Evolutionary conservation across 1,140 invertebrate species (phyloP).

Genomic region (Maniola jurtina): DNA sequence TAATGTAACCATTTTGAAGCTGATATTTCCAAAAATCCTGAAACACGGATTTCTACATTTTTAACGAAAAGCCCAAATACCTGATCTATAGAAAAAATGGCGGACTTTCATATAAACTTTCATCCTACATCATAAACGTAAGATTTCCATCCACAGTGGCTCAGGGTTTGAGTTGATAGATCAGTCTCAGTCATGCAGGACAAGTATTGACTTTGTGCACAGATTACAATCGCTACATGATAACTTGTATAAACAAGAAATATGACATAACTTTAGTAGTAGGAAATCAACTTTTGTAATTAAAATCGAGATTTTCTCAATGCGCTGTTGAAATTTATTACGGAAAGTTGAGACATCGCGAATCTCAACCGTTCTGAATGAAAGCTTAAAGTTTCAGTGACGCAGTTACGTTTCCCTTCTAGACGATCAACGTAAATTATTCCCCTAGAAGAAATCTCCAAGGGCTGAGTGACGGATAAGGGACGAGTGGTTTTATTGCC

Average conservation of each 20-base stretch:
- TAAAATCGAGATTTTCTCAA: conserved; percentile 47
- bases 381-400: conserved; percentile 74
- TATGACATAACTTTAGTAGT: conserved; percentile 12
- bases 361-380: conserved; percentile 67
- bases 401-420: conserved; percentile 73
- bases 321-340: conserved; percentile 70
- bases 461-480: conserved; percentile 75
- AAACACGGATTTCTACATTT: no score
- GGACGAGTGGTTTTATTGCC: conserved; percentile 72
- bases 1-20: no score
- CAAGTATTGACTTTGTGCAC: no score
- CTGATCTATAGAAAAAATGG: no score
- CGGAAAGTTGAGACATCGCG: conserved; percentile 63
- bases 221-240: no score
- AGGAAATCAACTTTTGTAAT: conserved; percentile 29
- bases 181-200: no score
- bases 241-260: conserved; percentile 12
- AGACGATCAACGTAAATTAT: conserved; percentile 60
- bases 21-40: no score
- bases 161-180: no score
- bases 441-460: conserved; percentile 69
- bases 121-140: no score
- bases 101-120: no score
- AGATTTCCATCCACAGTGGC: no score
- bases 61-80: no score